Evolutionary conservation across 2,797 vertebrate species (phyloP).

Genomic region (Dendrocincla tyrannina): DNA sequence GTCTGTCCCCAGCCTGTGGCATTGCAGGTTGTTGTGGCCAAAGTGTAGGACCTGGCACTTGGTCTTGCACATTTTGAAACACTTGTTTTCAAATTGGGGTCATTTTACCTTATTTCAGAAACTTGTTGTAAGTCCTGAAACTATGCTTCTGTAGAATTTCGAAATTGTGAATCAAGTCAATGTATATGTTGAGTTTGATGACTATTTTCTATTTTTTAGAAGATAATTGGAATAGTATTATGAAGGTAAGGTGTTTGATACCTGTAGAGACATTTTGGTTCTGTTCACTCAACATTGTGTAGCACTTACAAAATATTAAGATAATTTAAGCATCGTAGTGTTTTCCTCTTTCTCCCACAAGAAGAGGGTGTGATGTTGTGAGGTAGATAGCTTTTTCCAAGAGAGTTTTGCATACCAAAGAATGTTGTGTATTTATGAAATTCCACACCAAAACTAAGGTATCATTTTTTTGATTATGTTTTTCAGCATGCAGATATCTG

Average conservation of each 20-base stretch:
- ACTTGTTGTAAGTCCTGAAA: not conserved
- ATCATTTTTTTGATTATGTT: conserved; percentile 51
- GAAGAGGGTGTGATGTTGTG: not conserved
- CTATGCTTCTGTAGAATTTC: not conserved
- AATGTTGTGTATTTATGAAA: not conserved
- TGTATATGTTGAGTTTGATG: not conserved
- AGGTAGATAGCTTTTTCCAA: not conserved
- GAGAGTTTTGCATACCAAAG: not conserved
- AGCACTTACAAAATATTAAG: not conserved
- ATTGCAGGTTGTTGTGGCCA: accelerated
- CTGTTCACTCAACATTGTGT: not conserved
- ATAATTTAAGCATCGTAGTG: not conserved
- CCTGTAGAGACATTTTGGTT: conserved; percentile 11
- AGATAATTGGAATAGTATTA: not conserved
- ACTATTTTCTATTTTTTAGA: not conserved
- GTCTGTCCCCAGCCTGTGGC: not conserved
- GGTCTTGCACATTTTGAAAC: not conserved
- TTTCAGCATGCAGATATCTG: conserved; percentile 83
- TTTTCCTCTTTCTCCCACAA: not conserved
- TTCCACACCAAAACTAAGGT: not conserved
- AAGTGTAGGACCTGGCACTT: not conserved
- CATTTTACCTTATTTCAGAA: not conserved
- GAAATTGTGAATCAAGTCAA: not conserved
- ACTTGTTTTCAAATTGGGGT: not conserved
- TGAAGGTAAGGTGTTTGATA: not conserved